These are phyloP conservation scores for Lutjanus erythropterus DNA, from an alignment of 2,113 vertebrate species.

Conservation along the genomic window DNA sequence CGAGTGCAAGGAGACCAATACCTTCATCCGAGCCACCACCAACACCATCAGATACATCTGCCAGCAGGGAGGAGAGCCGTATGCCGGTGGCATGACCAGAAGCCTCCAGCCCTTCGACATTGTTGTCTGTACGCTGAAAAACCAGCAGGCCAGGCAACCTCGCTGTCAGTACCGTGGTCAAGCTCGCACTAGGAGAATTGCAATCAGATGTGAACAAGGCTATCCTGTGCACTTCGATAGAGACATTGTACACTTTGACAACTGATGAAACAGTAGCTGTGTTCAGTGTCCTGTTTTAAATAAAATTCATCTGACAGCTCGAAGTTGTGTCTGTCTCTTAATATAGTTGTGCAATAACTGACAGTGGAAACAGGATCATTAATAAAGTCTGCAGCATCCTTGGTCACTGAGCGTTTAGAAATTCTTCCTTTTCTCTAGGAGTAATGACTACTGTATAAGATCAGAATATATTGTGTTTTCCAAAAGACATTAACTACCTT, in stretches of 20 bases:
- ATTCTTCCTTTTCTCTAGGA: no score
- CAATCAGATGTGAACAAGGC: slow-evolving; percentile 12
- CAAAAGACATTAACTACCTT: background rate
- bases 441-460: background rate
- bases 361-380: background rate
- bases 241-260: slow-evolving; percentile 19
- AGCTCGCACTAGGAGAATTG: slow-evolving; percentile 8
- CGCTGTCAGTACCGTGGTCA: slow-evolving; percentile 39
- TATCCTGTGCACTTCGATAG: slow-evolving; percentile 44
- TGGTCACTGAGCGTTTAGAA: background rate
- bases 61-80: rapidly evolving
- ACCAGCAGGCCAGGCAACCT: background rate
- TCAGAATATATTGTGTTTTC: background rate
- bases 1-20: slow-evolving; percentile 52
- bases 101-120: slow-evolving; percentile 40
- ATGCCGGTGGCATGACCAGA: background rate
- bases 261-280: background rate
- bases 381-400: background rate
- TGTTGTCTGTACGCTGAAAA: slow-evolving; percentile 38
- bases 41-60: background rate
- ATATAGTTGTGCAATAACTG: background rate
- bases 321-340: background rate
- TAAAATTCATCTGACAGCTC: background rate
- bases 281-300: background rate
- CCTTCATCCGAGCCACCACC: slow-evolving; percentile 43